A percentile compares a stretch with the other conserved stretches of the same genome.
Evolutionary conservation across 2,888 invertebrate species (phyloP).

Genomic region (Mesochorus sp.): DNA sequence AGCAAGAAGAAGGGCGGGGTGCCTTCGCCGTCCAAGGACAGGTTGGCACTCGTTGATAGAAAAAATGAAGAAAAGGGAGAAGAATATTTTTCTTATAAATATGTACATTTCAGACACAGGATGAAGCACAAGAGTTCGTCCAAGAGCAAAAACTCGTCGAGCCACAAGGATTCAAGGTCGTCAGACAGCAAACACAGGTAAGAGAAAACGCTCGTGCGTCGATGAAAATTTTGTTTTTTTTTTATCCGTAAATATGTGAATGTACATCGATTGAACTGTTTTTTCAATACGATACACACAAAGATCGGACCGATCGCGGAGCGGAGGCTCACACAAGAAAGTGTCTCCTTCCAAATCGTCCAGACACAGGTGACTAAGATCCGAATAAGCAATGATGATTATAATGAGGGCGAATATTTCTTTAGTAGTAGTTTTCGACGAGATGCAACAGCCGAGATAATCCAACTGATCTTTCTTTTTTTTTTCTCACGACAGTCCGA

Average conservation of each 20-base stretch:
- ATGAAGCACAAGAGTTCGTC: slow-evolving; percentile 80
- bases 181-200: slow-evolving; percentile 80
- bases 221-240: background rate
- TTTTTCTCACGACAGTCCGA: slow-evolving; percentile 75
- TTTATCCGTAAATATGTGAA: background rate
- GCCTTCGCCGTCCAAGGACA: slow-evolving; percentile 74
- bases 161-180: slow-evolving; percentile 79
- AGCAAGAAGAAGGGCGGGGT: slow-evolving; percentile 80
- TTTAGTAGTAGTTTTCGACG: background rate
- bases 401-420: too few species aligned
- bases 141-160: slow-evolving; percentile 78
- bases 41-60: slow-evolving; percentile 63
- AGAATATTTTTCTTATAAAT: background rate
- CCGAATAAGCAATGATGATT: too few species aligned
- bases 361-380: slow-evolving; percentile 85
- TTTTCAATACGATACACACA: slow-evolving; percentile 73
- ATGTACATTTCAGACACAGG: slow-evolving; percentile 68
- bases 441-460: background rate
- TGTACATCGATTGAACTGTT: slow-evolving; percentile 47
- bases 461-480: slow-evolving; percentile 29
- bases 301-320: slow-evolving; percentile 81
- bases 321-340: slow-evolving; percentile 81
- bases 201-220: slow-evolving; percentile 50
- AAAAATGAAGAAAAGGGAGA: slow-evolving; percentile 12
- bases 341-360: slow-evolving; percentile 84